A percentile compares a stretch with the other conserved stretches of the same genome.
Conservation (phyloP, 2,888 invertebrate species). For the Spodoptera littoralis region DNA sequence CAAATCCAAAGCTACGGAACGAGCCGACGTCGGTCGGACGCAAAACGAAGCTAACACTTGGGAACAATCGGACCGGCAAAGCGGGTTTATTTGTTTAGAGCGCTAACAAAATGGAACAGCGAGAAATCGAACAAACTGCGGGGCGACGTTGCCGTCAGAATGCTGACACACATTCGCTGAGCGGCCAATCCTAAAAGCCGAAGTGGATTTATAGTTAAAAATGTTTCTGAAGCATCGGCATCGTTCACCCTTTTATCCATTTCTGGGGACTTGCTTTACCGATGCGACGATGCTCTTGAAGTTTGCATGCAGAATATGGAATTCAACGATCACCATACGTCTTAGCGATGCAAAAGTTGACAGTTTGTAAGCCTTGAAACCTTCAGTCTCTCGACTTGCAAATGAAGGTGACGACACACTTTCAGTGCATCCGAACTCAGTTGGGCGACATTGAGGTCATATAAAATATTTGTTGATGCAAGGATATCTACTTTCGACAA, state of each 20-base stretch:
- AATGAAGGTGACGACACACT: constrained; percentile 48
- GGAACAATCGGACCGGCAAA: constrained; percentile 60
- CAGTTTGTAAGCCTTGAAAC: constrained; percentile 31
- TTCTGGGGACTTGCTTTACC: constrained; percentile 35
- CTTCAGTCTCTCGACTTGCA: constrained; percentile 46
- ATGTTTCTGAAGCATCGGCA: constrained; percentile 38
- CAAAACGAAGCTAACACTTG: constrained; percentile 59
- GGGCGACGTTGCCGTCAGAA: constrained; percentile 52
- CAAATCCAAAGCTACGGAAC: constrained; percentile 43
- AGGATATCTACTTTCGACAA: constrained; percentile 36
- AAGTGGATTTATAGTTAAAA: constrained; percentile 57
- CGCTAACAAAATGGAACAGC: constrained; percentile 62
- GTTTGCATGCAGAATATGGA: constrained; percentile 20
- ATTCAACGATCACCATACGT: constrained; percentile 39
- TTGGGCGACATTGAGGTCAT: constrained; percentile 39
- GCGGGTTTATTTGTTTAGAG: constrained; percentile 62
- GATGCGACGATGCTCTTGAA: constrained; percentile 37
- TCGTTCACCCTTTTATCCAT: constrained; percentile 35
- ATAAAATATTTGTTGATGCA: constrained; percentile 39
- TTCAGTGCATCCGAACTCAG: constrained; percentile 30
- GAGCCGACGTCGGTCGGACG: constrained; percentile 44
- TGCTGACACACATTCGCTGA: constrained; percentile 59
- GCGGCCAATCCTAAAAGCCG: constrained; percentile 56
- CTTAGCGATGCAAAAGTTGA: constrained; percentile 34
- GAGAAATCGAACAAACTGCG: constrained; percentile 61